Conservation (phyloP, 2,888 invertebrate genomes). For the Athetis lepigone region DNA sequence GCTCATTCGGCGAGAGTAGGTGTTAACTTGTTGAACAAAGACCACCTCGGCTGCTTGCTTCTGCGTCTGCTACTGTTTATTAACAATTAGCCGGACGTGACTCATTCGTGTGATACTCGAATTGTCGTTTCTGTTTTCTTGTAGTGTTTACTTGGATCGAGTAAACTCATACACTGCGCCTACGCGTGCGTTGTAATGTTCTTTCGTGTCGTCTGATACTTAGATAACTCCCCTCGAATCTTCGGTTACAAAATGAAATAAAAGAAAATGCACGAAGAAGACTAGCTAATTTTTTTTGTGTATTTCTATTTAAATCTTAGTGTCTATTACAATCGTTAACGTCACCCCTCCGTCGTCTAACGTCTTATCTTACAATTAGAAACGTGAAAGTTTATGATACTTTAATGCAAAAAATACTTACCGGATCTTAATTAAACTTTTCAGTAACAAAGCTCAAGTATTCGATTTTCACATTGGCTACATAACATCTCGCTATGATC, state of each 20-base stretch:
- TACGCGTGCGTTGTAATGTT: constrained; percentile 34
- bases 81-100: constrained; percentile 75
- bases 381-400: no score
- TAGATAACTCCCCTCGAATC: neutral
- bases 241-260: neutral
- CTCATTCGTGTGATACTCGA: constrained; percentile 65
- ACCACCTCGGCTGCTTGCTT: constrained; percentile 76
- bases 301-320: neutral
- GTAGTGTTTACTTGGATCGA: constrained; percentile 40
- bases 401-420: no score
- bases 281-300: neutral
- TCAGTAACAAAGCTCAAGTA: no score
- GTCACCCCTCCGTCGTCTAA: no score
- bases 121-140: constrained; percentile 62
- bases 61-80: constrained; percentile 71
- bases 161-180: constrained; percentile 53
- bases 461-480: no score
- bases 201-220: constrained; percentile 13
- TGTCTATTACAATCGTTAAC: neutral
- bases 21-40: constrained; percentile 81
- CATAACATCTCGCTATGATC: no score
- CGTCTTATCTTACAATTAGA: no score
- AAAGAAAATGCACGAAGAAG: neutral
- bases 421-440: no score
- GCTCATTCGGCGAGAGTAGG: constrained; percentile 70